Evolutionary conservation across 2,113 vertebrate genomes (phyloP), one percentile per base, ranked within the genome.

Genomic region (Pholis gunnellus): DNA sequence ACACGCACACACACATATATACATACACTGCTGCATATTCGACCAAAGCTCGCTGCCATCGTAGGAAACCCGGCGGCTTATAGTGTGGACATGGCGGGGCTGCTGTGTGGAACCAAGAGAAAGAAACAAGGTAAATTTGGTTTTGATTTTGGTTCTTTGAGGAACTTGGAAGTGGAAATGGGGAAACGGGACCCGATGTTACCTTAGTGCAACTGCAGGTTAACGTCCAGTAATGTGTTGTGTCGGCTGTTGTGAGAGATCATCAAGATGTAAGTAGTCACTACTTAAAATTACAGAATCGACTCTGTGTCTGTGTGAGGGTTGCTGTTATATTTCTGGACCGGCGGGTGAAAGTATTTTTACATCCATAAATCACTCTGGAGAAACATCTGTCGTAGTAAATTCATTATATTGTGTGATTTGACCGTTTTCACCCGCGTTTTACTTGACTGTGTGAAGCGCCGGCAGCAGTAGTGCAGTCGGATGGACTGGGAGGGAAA

Each of bases 51-150:
- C n/a, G 0, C 1, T 40, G 78, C 22, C 66, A 22, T 82, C 70
- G 81, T 77, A 67, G 40, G 31, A 36, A 86, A 81, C 78, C 57
- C 48, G 9, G 68, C 46, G 79, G 40, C 84, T 83, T 73, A 13
- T 60, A 31, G 68, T 36, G 68, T 67, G 0, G 22, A 89, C 79
- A 98, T 97, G 97, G 95, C 97, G 0, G 95, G 95, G 0, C 94
- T 97, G 7, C 93, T 98, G 60, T 97, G 97, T 72, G 95, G 96
- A 82, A 94, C 95, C 72, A 97, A 95, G 85, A 95, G 87, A 90
- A 97, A 92, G 88, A 96, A 96, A 83, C 95, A 96, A 96, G 96
- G 96, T 96, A 96, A 96, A 83, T 46, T 1, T 64, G 29, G 10
- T 22, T 83, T 85, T 80, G 15, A 65, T 29, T 27, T 18, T 50